Evolutionary conservation across 2,888 invertebrate species (phyloP).

Genomic region (Stenchaetothrips biformis): DNA sequence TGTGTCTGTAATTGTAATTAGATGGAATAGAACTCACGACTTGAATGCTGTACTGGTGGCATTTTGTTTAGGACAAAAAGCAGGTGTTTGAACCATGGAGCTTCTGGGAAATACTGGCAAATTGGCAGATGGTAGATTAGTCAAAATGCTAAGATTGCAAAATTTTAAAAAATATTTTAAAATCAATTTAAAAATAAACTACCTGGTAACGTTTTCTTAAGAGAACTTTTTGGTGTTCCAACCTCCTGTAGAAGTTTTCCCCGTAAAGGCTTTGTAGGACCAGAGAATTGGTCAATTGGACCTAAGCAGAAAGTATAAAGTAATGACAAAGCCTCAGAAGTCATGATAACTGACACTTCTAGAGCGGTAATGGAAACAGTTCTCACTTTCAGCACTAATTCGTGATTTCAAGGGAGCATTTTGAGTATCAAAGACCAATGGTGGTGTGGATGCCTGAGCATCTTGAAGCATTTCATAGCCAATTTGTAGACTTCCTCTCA

Average conservation of each 20-base stretch:
- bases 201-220: no score
- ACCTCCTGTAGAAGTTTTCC: background rate
- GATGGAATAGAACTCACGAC: background rate
- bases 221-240: background rate
- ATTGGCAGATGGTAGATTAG: background rate
- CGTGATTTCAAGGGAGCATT: background rate
- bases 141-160: background rate
- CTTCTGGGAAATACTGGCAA: background rate
- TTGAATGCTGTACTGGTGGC: background rate
- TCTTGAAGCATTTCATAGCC: conserved; percentile 4
- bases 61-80: background rate
- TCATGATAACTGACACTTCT: background rate
- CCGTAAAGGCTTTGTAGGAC: background rate
- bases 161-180: no score
- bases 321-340: background rate
- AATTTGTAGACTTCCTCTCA: background rate
- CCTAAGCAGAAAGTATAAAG: background rate
- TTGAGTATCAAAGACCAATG: background rate
- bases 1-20: background rate
- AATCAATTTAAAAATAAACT: background rate
- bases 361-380: background rate
- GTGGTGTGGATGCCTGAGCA: background rate
- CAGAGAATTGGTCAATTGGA: no score
- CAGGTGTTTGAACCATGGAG: background rate
- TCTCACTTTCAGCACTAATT: background rate